Evolutionary conservation across 2,888 invertebrate species (phyloP).

Genomic region (Zeuzera pyrina): DNA sequence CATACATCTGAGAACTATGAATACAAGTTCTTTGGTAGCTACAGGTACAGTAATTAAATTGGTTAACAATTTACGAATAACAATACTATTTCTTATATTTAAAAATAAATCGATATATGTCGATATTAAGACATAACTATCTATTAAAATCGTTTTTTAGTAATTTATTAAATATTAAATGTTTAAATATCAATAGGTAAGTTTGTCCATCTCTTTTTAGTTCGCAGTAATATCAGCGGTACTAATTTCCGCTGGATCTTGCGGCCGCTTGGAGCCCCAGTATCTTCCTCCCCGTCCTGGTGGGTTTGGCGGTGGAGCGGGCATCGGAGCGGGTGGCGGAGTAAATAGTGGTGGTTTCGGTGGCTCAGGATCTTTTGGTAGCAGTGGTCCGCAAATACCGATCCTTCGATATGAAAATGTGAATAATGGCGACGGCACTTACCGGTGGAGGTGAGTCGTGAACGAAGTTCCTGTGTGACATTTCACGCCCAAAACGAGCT

Average conservation of each 20-base stretch:
- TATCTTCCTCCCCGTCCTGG: constrained; percentile 37
- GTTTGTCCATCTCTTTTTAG: no score
- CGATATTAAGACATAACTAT: neutral
- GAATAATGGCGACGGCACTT: constrained; percentile 78
- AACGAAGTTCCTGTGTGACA: no score
- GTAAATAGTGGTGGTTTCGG: constrained; percentile 24
- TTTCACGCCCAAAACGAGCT: no score
- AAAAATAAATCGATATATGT: no score
- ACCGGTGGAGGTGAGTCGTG: constrained; percentile 71
- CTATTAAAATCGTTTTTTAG: no score
- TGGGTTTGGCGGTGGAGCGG: constrained; percentile 23
- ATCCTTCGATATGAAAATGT: constrained; percentile 76
- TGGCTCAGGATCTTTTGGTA: constrained; percentile 24
- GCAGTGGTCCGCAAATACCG: constrained; percentile 60
- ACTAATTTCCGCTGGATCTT: constrained; percentile 39
- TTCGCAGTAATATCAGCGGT: constrained; percentile 28
- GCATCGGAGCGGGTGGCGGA: constrained; percentile 21
- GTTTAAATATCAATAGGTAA: no score
- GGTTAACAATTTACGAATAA: no score
- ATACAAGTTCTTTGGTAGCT: no score
- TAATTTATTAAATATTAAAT: no score
- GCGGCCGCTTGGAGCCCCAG: constrained; percentile 45
- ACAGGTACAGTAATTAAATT: no score
- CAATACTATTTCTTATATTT: no score
- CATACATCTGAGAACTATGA: no score